Evolutionary conservation across 2,113 vertebrate species (phyloP).

Genomic region (Gasterosteus nipponicus): DNA sequence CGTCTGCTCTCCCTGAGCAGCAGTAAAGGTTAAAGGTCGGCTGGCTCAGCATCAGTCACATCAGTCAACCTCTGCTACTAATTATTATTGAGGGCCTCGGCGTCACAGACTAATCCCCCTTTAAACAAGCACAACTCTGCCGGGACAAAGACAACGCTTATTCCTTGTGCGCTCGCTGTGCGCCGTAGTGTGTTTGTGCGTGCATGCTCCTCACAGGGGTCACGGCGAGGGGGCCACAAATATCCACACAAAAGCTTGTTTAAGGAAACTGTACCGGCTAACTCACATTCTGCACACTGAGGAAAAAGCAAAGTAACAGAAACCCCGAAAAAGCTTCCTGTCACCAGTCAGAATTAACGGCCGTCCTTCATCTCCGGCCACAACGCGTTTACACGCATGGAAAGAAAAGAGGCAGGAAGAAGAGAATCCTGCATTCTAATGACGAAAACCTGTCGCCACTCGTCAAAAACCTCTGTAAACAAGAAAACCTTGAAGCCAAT

Average conservation of each 20-base stretch:
- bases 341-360: slow-evolving; percentile 28
- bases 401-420: slow-evolving; percentile 6
- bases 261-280: slow-evolving; percentile 1
- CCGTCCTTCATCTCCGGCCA: slow-evolving; percentile 30
- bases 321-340: slow-evolving; percentile 28
- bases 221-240: slow-evolving; percentile 40
- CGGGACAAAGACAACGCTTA: slow-evolving; percentile 73
- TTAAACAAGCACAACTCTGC: slow-evolving; percentile 57
- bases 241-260: slow-evolving; percentile 33
- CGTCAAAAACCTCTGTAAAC: slow-evolving; percentile 34
- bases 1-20: slow-evolving; percentile 44
- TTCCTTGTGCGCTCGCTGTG: slow-evolving; percentile 42
- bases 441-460: slow-evolving; percentile 31
- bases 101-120: slow-evolving; percentile 49
- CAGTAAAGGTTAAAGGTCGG: slow-evolving; percentile 61
- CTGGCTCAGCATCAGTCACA: slow-evolving; percentile 76
- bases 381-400: slow-evolving; percentile 30
- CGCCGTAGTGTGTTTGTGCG: not conserved
- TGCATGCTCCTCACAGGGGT: slow-evolving; percentile 32
- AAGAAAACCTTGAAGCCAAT: slow-evolving; percentile 10
- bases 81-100: slow-evolving; percentile 72
- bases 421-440: slow-evolving; percentile 30
- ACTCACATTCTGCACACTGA: slow-evolving; percentile 4
- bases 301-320: slow-evolving; percentile 13
- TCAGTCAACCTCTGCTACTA: slow-evolving; percentile 75